A percentile compares a stretch with the other conserved stretches of the same genome.
phyloP scores from a whole-genome alignment of 2,113 vertebrate species.

The Illadopsis cleaveri region DNA sequence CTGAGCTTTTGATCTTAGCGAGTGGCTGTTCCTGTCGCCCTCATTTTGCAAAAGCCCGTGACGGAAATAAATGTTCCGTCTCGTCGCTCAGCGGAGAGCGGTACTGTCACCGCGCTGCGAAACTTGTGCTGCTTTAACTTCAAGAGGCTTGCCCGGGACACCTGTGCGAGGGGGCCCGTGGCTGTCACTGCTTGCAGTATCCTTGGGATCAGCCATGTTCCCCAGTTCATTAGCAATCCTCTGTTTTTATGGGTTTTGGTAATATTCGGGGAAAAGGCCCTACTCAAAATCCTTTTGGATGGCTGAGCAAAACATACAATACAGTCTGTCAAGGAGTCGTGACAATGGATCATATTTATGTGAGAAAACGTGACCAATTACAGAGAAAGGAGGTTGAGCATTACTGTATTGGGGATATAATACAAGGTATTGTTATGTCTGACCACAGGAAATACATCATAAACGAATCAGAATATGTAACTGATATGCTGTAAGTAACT shows the following conservation, averaged over 20 bases:
- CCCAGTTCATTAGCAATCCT: background rate
- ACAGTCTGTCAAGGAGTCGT: background rate
- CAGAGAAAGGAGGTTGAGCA: background rate
- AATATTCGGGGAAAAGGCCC: background rate
- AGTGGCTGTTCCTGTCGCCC: background rate
- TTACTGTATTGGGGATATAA: background rate
- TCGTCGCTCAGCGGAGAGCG: background rate
- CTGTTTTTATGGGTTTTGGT: background rate
- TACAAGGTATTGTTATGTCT: background rate
- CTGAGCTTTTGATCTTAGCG: background rate
- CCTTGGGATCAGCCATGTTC: background rate
- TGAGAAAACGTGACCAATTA: background rate
- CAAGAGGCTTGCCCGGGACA: background rate
- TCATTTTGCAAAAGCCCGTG: background rate
- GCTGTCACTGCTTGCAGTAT: rapidly evolving
- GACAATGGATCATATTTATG: background rate
- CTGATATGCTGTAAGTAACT: background rate
- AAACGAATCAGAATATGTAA: background rate
- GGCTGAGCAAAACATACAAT: rapidly evolving
- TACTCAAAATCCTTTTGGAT: background rate
- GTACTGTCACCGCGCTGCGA: background rate
- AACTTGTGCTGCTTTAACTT: background rate
- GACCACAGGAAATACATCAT: background rate
- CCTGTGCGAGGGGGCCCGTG: background rate
- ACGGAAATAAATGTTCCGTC: background rate